Base-by-base conservation (phyloP, 2,888 invertebrate genomes). In the Drosophila paranaensis region DNA sequence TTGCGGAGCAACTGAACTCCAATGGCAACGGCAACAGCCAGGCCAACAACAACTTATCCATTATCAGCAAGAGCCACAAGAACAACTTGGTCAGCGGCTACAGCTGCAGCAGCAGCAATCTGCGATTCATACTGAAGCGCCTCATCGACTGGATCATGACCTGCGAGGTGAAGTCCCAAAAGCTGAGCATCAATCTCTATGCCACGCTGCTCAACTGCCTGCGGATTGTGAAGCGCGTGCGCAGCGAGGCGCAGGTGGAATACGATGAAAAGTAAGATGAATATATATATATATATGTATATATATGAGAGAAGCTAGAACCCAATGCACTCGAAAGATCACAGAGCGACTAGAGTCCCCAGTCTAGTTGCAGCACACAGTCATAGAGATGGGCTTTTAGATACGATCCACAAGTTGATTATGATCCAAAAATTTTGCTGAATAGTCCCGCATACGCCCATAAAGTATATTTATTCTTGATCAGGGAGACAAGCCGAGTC, bases 141-240 rank as follows among this genome's bases (percentile, higher is more conserved):
- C 94, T 98, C 8, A 93, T 97, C 0, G 96, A 97, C 80, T 97
- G 98, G 96, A 96, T 98, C 6, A 93, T 97, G 39, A 94, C 95
- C 1, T 96, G 97, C 46, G 96, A 96, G 58, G 96, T 96, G 0
- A 95, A 96, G 0, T 96, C 96, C 2, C 97, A 97, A 90, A 96
- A 97, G 89, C 95, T 98, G 67, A 93, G 97, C 48, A 96, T 97
- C 0, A 97, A 98, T 91, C 92, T 98, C 14, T 98, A 98, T 90
- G 97, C 97, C 2, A 95, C 97, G 0, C 91, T 98, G 20, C 92
- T 98, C 1, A 97, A 97, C 80, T 96, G 96, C 77, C 93, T 98
- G 63, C 96, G 96, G 82, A 95, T 98, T 16, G 95, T 95, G 0
- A 95, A 92, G 55, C 82, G 88, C 3, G 64, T 74, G 70, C 89